Conservation (phyloP, 2,113 vertebrate species). For the Lepus europaeus region DNA sequence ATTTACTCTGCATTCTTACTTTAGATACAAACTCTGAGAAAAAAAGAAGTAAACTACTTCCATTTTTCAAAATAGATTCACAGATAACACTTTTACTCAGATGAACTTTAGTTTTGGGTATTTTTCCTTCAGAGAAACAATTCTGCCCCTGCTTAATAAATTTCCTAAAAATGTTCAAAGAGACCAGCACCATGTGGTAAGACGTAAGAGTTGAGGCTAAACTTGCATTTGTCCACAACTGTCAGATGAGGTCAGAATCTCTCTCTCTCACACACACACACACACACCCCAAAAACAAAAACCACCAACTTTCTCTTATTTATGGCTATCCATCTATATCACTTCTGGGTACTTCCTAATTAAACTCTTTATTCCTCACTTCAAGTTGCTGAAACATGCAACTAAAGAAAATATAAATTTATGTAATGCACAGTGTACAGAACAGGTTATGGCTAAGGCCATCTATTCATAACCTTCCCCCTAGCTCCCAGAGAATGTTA, state of each 20-base stretch:
- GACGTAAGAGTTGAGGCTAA: constrained; percentile 3
- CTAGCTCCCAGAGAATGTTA: not conserved
- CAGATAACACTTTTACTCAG: not conserved
- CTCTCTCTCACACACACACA: too few species aligned
- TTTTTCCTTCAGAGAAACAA: constrained; percentile 56
- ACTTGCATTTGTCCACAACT: constrained; percentile 53
- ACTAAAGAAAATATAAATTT: constrained; percentile 67
- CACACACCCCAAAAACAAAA: too few species aligned
- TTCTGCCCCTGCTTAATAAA: constrained; percentile 16
- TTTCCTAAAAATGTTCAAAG: constrained; percentile 65
- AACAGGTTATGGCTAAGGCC: not conserved
- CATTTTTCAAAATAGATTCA: constrained; percentile 25
- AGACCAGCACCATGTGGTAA: constrained; percentile 69
- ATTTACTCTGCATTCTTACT: not conserved
- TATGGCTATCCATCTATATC: constrained; percentile 69
- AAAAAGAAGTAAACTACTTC: not conserved
- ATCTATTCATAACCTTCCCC: too few species aligned
- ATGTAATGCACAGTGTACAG: constrained; percentile 34
- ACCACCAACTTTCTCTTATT: constrained; percentile 63
- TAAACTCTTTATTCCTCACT: constrained; percentile 75
- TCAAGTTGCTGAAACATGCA: constrained; percentile 74
- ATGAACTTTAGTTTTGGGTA: constrained; percentile 40
- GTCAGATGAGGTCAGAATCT: constrained; percentile 75
- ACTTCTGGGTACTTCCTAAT: constrained; percentile 78
- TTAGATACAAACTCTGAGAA: not conserved